Conservation (phyloP, 2,113 vertebrate species). For the Cyanistes caeruleus region DNA sequence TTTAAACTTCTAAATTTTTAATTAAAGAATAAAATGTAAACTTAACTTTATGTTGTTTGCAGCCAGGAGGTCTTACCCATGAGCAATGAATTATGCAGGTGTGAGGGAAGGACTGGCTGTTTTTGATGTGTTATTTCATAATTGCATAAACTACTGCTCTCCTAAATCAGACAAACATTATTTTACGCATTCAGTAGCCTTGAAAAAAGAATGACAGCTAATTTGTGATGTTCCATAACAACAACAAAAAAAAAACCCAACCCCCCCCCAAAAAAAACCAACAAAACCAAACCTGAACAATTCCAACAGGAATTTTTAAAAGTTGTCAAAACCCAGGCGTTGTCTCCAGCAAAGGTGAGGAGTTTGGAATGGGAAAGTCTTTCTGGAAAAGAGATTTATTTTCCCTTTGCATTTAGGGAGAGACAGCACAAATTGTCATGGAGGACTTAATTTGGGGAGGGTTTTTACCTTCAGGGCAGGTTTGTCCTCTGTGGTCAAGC, state of each 20-base stretch:
- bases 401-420: neutral
- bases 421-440: neutral
- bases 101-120: slow-evolving; percentile 11
- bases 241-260: neutral
- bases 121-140: slow-evolving; percentile 58
- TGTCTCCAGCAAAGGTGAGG: neutral
- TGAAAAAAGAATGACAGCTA: slow-evolving; percentile 39
- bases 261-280: neutral
- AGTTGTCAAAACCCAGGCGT: neutral
- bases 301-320: neutral
- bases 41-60: slow-evolving; percentile 55
- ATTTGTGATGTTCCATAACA: slow-evolving; percentile 21
- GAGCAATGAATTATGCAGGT: slow-evolving; percentile 69
- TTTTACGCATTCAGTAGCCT: slow-evolving; percentile 57
- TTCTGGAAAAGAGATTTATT: neutral
- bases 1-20: slow-evolving; percentile 64
- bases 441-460: neutral
- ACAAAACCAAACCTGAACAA: neutral
- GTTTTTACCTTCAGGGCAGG: neutral
- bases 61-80: slow-evolving; percentile 31
- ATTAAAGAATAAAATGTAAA: slow-evolving; percentile 38
- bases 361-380: neutral
- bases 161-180: slow-evolving; percentile 48
- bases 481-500: fast-evolving
- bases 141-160: slow-evolving; percentile 65